A percentile compares a stretch with the other conserved stretches of the same genome.
Conservation (phyloP, 2,113 vertebrate species). For the Lagopus muta region DNA sequence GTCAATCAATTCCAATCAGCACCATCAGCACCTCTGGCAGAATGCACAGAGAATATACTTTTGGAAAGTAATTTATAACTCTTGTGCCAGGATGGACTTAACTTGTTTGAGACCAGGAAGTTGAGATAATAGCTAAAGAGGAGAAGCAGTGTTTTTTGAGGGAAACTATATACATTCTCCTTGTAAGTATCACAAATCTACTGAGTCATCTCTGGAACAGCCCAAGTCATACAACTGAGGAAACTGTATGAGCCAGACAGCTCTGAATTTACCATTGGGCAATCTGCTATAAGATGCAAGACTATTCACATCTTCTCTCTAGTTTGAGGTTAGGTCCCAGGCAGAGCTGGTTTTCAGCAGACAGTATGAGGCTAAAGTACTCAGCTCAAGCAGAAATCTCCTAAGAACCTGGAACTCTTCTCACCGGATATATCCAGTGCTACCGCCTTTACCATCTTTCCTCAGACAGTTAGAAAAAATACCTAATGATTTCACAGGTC, state of each 20-base stretch:
- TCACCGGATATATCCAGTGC: not conserved
- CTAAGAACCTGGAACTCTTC: not conserved
- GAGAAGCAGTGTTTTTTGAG: not conserved
- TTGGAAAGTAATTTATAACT: not conserved
- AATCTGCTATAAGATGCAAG: not conserved
- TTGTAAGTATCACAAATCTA: not conserved
- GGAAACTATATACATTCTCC: not conserved
- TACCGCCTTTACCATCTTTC: not conserved
- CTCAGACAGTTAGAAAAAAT: not conserved
- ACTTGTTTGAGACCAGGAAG: not conserved
- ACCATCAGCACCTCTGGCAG: not conserved
- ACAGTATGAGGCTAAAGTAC: not conserved
- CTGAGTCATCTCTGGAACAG: not conserved
- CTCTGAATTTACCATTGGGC: not conserved
- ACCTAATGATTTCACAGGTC: not conserved
- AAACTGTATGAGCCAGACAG: not conserved
- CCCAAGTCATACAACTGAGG: not conserved
- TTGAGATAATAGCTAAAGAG: not conserved
- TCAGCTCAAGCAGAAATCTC: not conserved
- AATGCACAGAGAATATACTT: fast-evolving
- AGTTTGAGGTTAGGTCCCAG: not conserved
- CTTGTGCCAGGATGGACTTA: slow-evolving; percentile 1
- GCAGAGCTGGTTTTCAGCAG: not conserved
- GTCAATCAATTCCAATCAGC: not conserved
- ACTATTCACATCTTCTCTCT: not conserved